Base-by-base conservation (phyloP, 2,888 invertebrate genomes). In the Oligia strigilis region DNA sequence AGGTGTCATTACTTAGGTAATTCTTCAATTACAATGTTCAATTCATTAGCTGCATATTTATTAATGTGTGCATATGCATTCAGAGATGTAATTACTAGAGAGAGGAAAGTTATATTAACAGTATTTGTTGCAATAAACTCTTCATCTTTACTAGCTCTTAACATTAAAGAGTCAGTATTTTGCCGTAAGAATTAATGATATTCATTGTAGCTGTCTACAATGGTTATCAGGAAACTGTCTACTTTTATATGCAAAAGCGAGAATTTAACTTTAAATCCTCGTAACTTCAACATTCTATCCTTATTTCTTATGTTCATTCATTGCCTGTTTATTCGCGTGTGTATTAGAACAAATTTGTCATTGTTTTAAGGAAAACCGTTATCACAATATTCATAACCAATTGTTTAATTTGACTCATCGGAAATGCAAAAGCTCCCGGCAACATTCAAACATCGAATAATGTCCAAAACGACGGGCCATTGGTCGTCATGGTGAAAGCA, bases 401-500 rank as follows among this genome's bases (percentile, higher is more conserved):
- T 52, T 60, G 17, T 80, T 70, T 75, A 64, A 75, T 62, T 67
- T 67, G 66, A 72, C n/a, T 67, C 70, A 62, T 73, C 2, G 73
- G 36, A 75, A 66, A 75, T 67, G 36, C n/a, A 77, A 75, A 69
- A 86, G 43, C 65, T 58, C 46, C 52, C 55, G 55, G 64, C 72
- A 65, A 76, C 74, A 84, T 80, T 86, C 84, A 55, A 71, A 81
- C 80, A 84, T 89, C 86, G 88, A 88, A 90, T 90, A 84, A 88
- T 86, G 86, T 77, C 89, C 90, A 87, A 91, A 92, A 91, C 89
- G 80, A 83, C 81, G 71, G 78, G 85, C 81, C 89, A 84, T 84
- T 75, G 87, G 86, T 80, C 82, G 90, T 85, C 86, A 87, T 88
- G 89, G 94, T 90, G 94, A 94, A 94, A 94, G 94, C 91, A 87